Evolutionary conservation across 2,113 vertebrate genomes (phyloP), one percentile per base, ranked within the genome.

Genomic region (Oryzias javanicus): DNA sequence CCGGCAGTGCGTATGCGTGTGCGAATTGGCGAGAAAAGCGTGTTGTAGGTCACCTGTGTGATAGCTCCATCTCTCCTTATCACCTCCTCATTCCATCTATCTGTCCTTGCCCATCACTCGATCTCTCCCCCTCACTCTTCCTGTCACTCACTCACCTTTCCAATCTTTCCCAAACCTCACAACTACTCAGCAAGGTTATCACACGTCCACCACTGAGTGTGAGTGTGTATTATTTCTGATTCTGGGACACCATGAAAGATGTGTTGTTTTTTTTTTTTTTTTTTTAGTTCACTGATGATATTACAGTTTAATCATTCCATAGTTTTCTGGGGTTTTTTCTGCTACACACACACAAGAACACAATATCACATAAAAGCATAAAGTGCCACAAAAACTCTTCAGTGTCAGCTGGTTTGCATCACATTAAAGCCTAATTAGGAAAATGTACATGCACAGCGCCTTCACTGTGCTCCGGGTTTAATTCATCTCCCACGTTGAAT

Each of bases 51-150:
- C 84, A 84, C 81, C 81, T 76, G 72, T 77, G 74, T 70, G 85
- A 87, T 80, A 66, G 80, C 75, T 79, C 81, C 80, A 64, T 83
- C 79, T 76, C 78, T 86, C 78, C 78, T 83, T 85, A 86, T 86
- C 84, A 72, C 71, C 70, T 56, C 51, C 75, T 79, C 77, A 74
- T 75, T 85, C 80, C n/a, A 64, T 86, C 82, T 78, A 83, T 87
- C 83, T 82, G 74, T 82, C 83, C 78, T 79, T 74, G 75, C 75
- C 77, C 71, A 82, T 87, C 86, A 85, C 73, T 87, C 84, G 74
- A 68, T 75, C 73, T 67, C 69, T 84, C 62, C 76, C 60, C 76
- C 84, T 68, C 61, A 59, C 58, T 49, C 76, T 58, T 42, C 14
- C 80, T 74, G 70, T 74, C 83, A 78, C 70, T 80, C 82, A 81